These are phyloP conservation scores for Dysmachus trigonus DNA, from an alignment of 2,888 invertebrate species.

Conservation along the genomic window DNA sequence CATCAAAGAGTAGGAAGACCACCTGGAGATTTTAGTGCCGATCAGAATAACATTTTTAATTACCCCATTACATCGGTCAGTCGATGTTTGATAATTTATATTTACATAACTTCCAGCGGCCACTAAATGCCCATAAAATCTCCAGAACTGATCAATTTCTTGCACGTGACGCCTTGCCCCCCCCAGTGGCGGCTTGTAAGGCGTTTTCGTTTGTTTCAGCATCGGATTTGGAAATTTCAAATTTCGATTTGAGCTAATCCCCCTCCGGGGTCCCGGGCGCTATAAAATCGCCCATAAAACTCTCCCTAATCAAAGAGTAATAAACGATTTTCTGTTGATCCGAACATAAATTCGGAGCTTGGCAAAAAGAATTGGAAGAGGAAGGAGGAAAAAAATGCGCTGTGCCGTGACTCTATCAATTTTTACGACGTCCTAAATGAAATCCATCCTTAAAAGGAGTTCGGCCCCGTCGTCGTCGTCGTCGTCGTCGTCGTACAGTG, in stretches of 20 bases:
- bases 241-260: slow-evolving; percentile 10
- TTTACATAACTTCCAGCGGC: neutral
- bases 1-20: neutral
- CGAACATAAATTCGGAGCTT: neutral
- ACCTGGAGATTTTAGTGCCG: neutral
- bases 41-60: neutral
- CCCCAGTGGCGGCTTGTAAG: no score
- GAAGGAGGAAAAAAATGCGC: neutral
- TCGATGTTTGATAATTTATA: neutral
- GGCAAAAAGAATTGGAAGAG: neutral
- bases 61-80: neutral
- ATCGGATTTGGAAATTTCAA: slow-evolving; percentile 7
- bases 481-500: no score
- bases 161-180: neutral
- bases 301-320: slow-evolving; percentile 27
- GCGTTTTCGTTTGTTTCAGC: neutral
- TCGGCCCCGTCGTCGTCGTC: neutral
- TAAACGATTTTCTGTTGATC: slow-evolving; percentile 22
- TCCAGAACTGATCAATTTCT: neutral
- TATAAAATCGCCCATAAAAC: slow-evolving; percentile 14
- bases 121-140: neutral
- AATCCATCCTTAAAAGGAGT: slow-evolving; percentile 10
- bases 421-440: slow-evolving; percentile 34
- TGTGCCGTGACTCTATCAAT: slow-evolving; percentile 28
- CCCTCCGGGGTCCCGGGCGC: neutral